Evolutionary conservation across 2,113 vertebrate genomes (phyloP).

Genomic region (Saguinus imperator): DNA sequence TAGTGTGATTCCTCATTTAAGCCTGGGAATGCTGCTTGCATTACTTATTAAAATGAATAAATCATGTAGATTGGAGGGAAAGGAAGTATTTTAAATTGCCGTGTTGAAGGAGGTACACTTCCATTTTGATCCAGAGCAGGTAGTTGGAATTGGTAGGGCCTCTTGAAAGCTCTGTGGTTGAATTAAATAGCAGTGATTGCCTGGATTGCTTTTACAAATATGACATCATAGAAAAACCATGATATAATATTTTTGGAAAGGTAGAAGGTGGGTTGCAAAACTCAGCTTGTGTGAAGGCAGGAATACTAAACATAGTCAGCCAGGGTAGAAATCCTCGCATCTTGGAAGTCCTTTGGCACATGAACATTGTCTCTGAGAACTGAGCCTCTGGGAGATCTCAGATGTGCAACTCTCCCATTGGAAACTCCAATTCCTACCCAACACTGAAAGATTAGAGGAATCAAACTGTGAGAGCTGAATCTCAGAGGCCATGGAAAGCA

Average conservation of each 20-base stretch:
- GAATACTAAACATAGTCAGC: background rate
- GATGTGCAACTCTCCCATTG: background rate
- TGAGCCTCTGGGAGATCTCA: background rate
- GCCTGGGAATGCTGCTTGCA: background rate
- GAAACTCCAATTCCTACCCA: background rate
- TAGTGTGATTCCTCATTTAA: background rate
- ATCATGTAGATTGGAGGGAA: background rate
- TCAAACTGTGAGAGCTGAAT: background rate
- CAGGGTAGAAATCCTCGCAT: background rate
- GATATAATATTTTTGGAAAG: background rate
- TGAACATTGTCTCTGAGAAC: background rate
- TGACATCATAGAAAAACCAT: background rate
- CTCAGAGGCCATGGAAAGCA: background rate
- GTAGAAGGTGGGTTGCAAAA: background rate
- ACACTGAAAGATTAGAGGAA: background rate
- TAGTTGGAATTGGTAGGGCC: background rate
- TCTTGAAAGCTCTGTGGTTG: slow-evolving; percentile 21
- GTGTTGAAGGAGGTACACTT: background rate
- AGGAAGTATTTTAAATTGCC: slow-evolving; percentile 17
- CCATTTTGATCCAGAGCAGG: background rate
- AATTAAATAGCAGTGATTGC: slow-evolving; percentile 21
- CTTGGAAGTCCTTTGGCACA: background rate
- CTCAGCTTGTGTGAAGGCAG: background rate
- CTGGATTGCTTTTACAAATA: slow-evolving; percentile 13
- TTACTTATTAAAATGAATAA: background rate